phyloP scores from a whole-genome alignment of 64 coral and sea anemone species.

The Orbicella faveolata region DNA sequence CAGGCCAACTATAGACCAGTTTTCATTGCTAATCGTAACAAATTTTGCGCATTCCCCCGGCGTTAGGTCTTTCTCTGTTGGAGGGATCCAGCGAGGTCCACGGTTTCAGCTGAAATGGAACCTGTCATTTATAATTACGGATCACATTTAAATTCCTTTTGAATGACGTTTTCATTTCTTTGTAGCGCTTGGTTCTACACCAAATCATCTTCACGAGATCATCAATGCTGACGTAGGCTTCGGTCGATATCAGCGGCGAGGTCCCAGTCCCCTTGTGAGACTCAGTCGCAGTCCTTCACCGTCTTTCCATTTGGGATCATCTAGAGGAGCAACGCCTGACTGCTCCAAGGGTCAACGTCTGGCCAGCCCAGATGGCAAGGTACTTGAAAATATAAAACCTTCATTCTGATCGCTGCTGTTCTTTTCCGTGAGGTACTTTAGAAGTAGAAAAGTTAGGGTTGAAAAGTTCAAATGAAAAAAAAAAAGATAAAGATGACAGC shows the following conservation, averaged over 20 bases:
- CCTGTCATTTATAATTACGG: not conserved
- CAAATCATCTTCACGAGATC: slow-evolving; percentile 57
- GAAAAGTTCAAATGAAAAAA: too few relatives aligned
- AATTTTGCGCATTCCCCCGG: too few relatives aligned
- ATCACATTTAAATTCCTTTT: not conserved
- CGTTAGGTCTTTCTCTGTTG: too few relatives aligned
- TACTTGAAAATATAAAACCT: not conserved
- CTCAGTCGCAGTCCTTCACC: slow-evolving; percentile 65
- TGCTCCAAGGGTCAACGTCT: not conserved
- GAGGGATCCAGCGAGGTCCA: too few relatives aligned
- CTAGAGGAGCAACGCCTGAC: slow-evolving; percentile 38
- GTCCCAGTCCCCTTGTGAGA: slow-evolving; percentile 44
- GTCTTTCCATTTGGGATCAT: slow-evolving; percentile 8
- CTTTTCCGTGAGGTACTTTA: too few relatives aligned
- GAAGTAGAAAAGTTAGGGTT: too few relatives aligned
- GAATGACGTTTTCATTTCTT: not conserved
- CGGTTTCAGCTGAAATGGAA: not conserved
- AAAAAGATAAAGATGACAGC: too few relatives aligned
- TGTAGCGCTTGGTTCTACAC: slow-evolving; percentile 70
- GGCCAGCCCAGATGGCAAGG: slow-evolving; percentile 28
- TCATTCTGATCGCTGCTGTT: not conserved
- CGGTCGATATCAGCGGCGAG: slow-evolving; percentile 52
- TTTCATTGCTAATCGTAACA: too few relatives aligned
- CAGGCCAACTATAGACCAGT: too few relatives aligned
- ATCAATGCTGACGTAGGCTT: slow-evolving; percentile 67